Evolutionary conservation across 2,113 vertebrate genomes (phyloP).

Genomic region (Microcebus murinus): DNA sequence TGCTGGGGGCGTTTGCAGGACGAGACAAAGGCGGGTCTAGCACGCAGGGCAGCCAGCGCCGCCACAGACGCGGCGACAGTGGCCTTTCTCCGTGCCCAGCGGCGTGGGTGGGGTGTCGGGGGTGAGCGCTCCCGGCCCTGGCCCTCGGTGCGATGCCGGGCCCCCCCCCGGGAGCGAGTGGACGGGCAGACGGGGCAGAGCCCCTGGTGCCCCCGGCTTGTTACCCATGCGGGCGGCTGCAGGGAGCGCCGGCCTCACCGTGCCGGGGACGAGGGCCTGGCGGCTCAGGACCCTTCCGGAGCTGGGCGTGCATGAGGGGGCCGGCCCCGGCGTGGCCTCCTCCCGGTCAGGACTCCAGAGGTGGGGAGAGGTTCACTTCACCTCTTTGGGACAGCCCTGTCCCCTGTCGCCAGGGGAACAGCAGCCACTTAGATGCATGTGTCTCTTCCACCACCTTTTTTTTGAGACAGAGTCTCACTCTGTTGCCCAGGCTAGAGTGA

Average conservation of each 20-base stretch:
- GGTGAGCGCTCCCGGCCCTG: too few species aligned
- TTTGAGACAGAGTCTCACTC: too few species aligned
- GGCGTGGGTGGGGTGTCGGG: background rate
- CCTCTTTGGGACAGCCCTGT: background rate
- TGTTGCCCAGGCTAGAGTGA: too few species aligned
- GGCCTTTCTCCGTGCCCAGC: background rate
- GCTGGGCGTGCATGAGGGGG: rapidly evolving
- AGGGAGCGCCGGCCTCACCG: background rate
- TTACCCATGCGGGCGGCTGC: rapidly evolving
- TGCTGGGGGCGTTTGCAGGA: rapidly evolving
- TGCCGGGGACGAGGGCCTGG: background rate
- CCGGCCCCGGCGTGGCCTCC: rapidly evolving
- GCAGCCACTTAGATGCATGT: background rate
- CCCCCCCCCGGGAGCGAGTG: background rate
- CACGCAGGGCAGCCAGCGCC: rapidly evolving
- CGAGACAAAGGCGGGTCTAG: background rate
- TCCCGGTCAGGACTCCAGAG: background rate
- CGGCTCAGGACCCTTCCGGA: background rate
- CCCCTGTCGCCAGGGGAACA: background rate
- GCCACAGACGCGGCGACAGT: rapidly evolving
- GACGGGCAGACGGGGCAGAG: rapidly evolving
- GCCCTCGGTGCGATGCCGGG: rapidly evolving
- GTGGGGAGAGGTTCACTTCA: rapidly evolving
- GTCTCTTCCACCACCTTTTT: rapidly evolving
- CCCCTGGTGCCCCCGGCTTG: rapidly evolving